Evolutionary conservation across 1,140 invertebrate genomes (phyloP).

Genomic region (Psix sp.): DNA sequence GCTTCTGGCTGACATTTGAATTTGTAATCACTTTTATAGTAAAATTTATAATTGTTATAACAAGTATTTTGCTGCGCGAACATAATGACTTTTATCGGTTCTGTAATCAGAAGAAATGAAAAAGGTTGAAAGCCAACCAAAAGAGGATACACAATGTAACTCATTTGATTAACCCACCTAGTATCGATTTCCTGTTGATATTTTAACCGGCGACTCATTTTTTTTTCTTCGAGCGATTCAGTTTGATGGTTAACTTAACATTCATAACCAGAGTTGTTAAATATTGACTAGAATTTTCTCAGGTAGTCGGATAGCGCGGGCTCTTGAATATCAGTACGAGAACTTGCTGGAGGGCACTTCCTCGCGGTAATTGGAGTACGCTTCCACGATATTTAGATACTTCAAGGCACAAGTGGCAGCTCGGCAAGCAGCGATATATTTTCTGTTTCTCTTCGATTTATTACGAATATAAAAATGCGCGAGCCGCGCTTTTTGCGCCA

Average conservation of each 20-base stretch:
- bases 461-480: constrained; percentile 49
- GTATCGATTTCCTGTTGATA: not conserved
- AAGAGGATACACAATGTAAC: too few species aligned
- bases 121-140: too few species aligned
- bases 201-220: constrained; percentile 1
- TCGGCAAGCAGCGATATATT: constrained; percentile 46
- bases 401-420: constrained; percentile 56
- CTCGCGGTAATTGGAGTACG: constrained; percentile 61
- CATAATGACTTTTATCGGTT: too few species aligned
- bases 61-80: too few species aligned
- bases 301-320: constrained; percentile 43
- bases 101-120: too few species aligned
- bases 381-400: constrained; percentile 65
- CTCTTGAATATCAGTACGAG: constrained; percentile 53
- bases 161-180: not conserved
- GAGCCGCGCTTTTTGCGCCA: constrained; percentile 15
- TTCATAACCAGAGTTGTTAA: constrained; percentile 47
- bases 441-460: constrained; percentile 51
- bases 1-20: too few species aligned
- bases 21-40: too few species aligned
- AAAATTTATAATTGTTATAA: too few species aligned
- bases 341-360: constrained; percentile 54
- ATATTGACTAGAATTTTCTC: constrained; percentile 54
- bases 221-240: constrained; percentile 22
- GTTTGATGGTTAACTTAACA: constrained; percentile 40